These are phyloP conservation scores for Pomacea canaliculata DNA, from an alignment of 2,888 invertebrate species.

Conservation along the genomic window DNA sequence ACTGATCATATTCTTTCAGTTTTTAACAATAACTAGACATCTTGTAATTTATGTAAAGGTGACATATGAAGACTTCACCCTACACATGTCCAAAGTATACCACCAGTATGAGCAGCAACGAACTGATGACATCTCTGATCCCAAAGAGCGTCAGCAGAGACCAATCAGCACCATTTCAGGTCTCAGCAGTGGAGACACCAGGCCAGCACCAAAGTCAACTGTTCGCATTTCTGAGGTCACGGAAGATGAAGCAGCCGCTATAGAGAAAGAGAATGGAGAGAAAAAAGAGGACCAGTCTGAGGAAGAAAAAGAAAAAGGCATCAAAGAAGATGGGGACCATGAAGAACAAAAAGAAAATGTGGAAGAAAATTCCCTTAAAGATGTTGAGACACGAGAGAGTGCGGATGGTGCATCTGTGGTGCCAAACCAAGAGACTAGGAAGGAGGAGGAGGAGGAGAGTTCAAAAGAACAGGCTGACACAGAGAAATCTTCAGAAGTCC, in stretches of 20 bases:
- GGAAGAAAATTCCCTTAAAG: slow-evolving; percentile 19
- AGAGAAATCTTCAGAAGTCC: slow-evolving; percentile 12
- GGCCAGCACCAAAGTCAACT: slow-evolving; percentile 53
- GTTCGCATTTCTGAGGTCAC: slow-evolving; percentile 60
- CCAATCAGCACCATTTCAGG: slow-evolving; percentile 97
- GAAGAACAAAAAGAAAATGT: slow-evolving; percentile 19
- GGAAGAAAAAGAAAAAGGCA: slow-evolving; percentile 22
- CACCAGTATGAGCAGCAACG: slow-evolving; percentile 86
- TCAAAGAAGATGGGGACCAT: slow-evolving; percentile 29
- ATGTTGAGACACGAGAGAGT: slow-evolving; percentile 20
- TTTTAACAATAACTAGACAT: no score
- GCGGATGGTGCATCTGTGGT: slow-evolving; percentile 14
- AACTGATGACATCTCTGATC: slow-evolving; percentile 95
- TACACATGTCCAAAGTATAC: slow-evolving; percentile 94
- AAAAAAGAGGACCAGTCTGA: slow-evolving; percentile 40
- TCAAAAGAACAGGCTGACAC: neutral
- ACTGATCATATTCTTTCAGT: no score
- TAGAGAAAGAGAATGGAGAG: slow-evolving; percentile 35
- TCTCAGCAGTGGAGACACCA: slow-evolving; percentile 42
- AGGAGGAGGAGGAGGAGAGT: no score
- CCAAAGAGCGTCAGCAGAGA: slow-evolving; percentile 89
- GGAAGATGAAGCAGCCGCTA: slow-evolving; percentile 34
- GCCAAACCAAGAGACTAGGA: no score
- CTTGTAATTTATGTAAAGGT: slow-evolving; percentile 75
- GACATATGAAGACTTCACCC: slow-evolving; percentile 96